Base-by-base conservation (phyloP, 2,113 vertebrate genomes). In the Sorex araneus region DNA sequence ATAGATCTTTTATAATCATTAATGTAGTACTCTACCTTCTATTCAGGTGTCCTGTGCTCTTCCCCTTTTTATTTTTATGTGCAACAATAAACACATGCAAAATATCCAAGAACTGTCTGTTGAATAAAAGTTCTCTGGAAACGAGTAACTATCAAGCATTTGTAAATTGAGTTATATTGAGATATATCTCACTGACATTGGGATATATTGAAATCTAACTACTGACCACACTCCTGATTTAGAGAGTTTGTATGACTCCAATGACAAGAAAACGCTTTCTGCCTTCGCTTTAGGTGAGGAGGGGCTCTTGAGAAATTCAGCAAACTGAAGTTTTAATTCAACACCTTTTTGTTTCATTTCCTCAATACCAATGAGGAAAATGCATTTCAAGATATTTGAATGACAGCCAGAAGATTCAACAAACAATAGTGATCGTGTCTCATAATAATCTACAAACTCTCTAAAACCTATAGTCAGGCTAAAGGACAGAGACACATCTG, bases 391-490 rank as follows among this genome's bases (percentile, higher is more conserved):
- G 47, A 50, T 12, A 50, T 12, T 50, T 50, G 47, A 50, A 50
- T 50, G 47, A 25, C 30, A 77, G 50, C 25, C 40, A 32, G 45
- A 73, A 89, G 21, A 36, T 77, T 90, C 11, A 77, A 63, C 40
- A 90, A 87, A 50, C 70, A 93, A 43, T 60, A 91, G 34, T 75
- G 78, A 85, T 19, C 89, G 69, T 34, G 11, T 28, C 27, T 28
- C 9, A 81, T 78, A 92, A 96, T 87, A 86, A 84, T 64, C 40
- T 67, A n/a, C 67, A 94, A 43, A 92, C 69, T 74, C 81, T 71
- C 32, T 86, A 86, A 94, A 92, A 92, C 89, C 32, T 75, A 64
- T 71, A 40, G 57, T 63, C 78, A 74, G 93, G 64, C 45, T 16
- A 1, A 23, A 30, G 23, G 63, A n/a, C 30, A 81, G 63, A 86